Conservation (phyloP, 2,797 vertebrate genomes). For the Anas georgica region DNA sequence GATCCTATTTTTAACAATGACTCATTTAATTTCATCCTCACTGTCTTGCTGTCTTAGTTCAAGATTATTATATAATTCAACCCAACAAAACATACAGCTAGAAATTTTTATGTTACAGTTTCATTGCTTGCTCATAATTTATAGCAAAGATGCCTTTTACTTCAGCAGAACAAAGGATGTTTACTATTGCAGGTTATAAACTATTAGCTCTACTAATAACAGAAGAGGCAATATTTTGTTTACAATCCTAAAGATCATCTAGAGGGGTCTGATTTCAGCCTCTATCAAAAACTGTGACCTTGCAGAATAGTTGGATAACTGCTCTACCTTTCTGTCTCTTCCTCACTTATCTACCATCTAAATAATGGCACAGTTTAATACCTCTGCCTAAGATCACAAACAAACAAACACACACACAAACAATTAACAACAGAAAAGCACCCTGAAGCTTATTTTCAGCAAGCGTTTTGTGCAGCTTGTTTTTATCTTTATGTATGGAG, state of each 20-base stretch:
- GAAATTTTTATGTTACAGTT: neutral
- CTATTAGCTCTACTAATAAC: neutral
- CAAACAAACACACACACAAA: too few relatives aligned
- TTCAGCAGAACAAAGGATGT: neutral
- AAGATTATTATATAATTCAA: slow-evolving; percentile 14
- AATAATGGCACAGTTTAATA: neutral
- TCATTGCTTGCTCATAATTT: neutral
- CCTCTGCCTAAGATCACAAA: neutral
- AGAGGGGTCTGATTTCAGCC: neutral
- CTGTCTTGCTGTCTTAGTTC: neutral
- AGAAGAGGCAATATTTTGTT: neutral
- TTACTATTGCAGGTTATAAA: neutral
- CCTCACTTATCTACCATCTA: neutral
- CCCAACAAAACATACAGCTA: neutral
- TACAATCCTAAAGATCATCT: neutral
- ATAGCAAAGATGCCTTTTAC: neutral
- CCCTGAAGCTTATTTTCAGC: neutral
- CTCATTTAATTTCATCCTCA: slow-evolving; percentile 49
- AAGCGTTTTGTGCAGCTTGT: neutral
- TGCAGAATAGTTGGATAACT: neutral
- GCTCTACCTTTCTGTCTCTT: neutral
- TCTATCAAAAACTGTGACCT: neutral
- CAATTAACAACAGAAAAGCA: too few relatives aligned
- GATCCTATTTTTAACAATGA: slow-evolving; percentile 52
- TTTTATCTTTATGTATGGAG: neutral